These are phyloP conservation scores for Melanocharis versteri DNA, from an alignment of 2,113 vertebrate genomes.

Conservation along the genomic window DNA sequence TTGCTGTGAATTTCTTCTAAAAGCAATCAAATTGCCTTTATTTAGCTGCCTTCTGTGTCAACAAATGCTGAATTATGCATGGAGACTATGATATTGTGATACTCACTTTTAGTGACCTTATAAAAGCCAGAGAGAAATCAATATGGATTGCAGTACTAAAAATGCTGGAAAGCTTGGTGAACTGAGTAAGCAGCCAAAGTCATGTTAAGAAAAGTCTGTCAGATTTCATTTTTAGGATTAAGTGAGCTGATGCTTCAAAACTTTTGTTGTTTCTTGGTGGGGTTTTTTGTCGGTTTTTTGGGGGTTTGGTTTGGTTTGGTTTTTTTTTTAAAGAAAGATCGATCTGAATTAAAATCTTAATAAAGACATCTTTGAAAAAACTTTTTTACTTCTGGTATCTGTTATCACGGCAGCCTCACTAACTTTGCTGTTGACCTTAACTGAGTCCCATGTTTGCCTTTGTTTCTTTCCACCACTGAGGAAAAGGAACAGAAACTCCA, in stretches of 20 bases:
- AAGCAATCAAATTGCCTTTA: slow-evolving; percentile 12
- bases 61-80: slow-evolving; percentile 43
- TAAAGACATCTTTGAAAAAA: background rate
- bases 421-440: background rate
- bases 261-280: background rate
- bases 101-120: slow-evolving; percentile 33
- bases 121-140: slow-evolving; percentile 23
- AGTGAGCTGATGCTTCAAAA: background rate
- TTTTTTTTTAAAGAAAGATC: background rate
- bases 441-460: background rate
- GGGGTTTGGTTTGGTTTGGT: background rate
- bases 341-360: background rate
- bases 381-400: background rate
- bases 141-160: background rate
- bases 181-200: slow-evolving; percentile 6
- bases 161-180: background rate
- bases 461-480: background rate
- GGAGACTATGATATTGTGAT: slow-evolving; percentile 1
- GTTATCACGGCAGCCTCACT: background rate
- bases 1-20: background rate
- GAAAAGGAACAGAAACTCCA: background rate
- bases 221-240: slow-evolving; percentile 7
- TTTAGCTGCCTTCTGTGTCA: slow-evolving; percentile 10
- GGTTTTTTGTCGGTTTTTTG: background rate
- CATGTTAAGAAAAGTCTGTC: background rate